These are phyloP conservation scores for Spodoptera exigua DNA, from an alignment of 2,888 invertebrate genomes.

Conservation along the genomic window DNA sequence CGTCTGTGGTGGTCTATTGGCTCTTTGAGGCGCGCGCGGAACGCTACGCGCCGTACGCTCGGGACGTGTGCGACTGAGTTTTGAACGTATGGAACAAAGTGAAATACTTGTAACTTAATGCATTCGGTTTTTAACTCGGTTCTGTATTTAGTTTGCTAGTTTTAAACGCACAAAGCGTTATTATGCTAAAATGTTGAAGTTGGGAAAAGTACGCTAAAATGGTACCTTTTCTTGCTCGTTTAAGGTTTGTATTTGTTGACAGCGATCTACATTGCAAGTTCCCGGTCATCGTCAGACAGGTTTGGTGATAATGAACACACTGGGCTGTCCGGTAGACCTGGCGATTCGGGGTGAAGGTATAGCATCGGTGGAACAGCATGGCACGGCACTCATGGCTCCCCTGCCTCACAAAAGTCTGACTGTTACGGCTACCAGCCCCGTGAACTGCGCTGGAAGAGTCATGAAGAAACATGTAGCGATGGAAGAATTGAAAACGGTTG, in stretches of 20 bases:
- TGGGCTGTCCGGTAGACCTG: slow-evolving; percentile 88
- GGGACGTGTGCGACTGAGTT: too few relatives aligned
- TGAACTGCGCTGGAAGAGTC: slow-evolving; percentile 76
- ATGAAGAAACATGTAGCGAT: slow-evolving; percentile 69
- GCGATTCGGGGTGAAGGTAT: slow-evolving; percentile 73
- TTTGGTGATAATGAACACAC: slow-evolving; percentile 90
- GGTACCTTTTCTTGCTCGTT: neutral
- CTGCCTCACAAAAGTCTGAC: slow-evolving; percentile 68
- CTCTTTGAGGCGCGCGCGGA: too few relatives aligned
- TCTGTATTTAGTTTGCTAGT: too few relatives aligned
- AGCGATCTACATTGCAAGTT: slow-evolving; percentile 83
- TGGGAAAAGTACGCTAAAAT: too few relatives aligned
- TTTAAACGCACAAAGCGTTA: too few relatives aligned
- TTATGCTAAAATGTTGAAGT: too few relatives aligned
- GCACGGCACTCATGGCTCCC: slow-evolving; percentile 80
- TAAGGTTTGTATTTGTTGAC: neutral
- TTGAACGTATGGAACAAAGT: too few relatives aligned
- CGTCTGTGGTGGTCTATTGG: too few relatives aligned
- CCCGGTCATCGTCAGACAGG: slow-evolving; percentile 83
- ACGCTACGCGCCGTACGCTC: too few relatives aligned
- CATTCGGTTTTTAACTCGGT: too few relatives aligned
- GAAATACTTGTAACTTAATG: too few relatives aligned
- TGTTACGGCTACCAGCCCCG: slow-evolving; percentile 67
- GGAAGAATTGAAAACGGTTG: slow-evolving; percentile 70
- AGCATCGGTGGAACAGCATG: slow-evolving; percentile 74